Conservation (phyloP, 2,888 invertebrate genomes). For the Norana najaformis region DNA sequence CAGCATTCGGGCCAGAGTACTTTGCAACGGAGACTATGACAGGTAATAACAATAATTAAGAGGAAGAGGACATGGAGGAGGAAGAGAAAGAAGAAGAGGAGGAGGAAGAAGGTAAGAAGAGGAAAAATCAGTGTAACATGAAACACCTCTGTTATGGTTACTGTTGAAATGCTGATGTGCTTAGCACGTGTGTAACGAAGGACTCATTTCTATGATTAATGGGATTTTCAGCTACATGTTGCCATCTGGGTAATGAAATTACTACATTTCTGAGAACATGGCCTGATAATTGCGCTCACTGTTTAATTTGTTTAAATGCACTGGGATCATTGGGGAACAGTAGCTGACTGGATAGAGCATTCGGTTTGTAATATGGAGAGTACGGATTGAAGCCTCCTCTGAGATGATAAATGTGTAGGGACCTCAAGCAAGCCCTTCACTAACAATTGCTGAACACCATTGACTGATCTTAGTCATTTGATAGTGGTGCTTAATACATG, state of each 20-base stretch:
- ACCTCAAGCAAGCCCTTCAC: no score
- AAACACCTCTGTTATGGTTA: neutral
- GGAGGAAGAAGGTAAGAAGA: neutral
- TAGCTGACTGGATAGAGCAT: no score
- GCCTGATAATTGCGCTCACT: neutral
- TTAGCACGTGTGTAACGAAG: neutral
- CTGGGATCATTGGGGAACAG: neutral
- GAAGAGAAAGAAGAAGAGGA: neutral
- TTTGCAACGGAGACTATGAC: conserved; percentile 67
- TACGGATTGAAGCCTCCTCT: no score
- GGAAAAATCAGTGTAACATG: neutral
- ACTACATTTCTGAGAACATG: neutral
- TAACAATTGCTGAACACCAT: no score
- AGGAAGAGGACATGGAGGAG: neutral
- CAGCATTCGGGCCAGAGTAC: conserved; percentile 61
- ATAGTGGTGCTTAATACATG: no score
- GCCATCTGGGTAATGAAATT: neutral
- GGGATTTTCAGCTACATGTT: neutral
- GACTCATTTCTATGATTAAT: neutral
- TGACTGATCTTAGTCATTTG: no score
- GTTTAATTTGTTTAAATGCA: neutral
- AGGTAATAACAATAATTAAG: conserved; percentile 53
- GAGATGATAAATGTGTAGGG: no score
- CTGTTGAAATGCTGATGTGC: neutral
- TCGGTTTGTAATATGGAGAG: no score